Conservation (phyloP, 2,113 vertebrate genomes). For the Lophura nycthemera region DNA sequence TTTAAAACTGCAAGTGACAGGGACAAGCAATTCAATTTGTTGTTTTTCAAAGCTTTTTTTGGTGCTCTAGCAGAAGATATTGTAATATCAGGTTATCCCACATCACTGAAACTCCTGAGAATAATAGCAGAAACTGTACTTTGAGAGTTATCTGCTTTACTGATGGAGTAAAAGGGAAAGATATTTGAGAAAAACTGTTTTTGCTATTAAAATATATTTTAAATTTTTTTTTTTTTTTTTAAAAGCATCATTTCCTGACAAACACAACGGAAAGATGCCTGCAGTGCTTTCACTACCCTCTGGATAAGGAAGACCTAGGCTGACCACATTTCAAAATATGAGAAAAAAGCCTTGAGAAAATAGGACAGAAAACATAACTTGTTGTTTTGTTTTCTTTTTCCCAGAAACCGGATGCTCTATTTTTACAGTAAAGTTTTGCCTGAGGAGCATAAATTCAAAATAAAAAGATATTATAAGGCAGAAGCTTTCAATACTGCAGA, state of each 20-base stretch:
- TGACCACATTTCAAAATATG: neutral
- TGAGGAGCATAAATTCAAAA: neutral
- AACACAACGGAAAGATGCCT: neutral
- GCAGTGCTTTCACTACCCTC: neutral
- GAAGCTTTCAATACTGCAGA: neutral
- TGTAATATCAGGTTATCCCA: neutral
- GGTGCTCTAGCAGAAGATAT: neutral
- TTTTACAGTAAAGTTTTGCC: neutral
- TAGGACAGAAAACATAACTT: neutral
- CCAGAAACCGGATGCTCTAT: neutral
- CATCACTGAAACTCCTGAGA: slow-evolving; percentile 12
- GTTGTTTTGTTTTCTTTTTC: neutral
- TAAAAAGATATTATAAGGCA: neutral
- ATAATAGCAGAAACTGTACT: neutral
- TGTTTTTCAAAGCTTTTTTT: neutral
- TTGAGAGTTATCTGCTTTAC: neutral
- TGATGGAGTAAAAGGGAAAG: neutral
- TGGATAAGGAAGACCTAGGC: neutral
- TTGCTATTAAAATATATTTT: neutral
- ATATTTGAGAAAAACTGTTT: neutral
- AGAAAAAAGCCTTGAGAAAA: neutral
- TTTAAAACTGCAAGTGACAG: slow-evolving; percentile 1
- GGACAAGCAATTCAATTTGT: neutral
- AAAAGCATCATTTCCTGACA: neutral
- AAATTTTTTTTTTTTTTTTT: neutral